Evolutionary conservation across 2,113 vertebrate genomes (phyloP), one percentile per base, ranked within the genome.

Genomic region (Pomatorhinus ruficollis): DNA sequence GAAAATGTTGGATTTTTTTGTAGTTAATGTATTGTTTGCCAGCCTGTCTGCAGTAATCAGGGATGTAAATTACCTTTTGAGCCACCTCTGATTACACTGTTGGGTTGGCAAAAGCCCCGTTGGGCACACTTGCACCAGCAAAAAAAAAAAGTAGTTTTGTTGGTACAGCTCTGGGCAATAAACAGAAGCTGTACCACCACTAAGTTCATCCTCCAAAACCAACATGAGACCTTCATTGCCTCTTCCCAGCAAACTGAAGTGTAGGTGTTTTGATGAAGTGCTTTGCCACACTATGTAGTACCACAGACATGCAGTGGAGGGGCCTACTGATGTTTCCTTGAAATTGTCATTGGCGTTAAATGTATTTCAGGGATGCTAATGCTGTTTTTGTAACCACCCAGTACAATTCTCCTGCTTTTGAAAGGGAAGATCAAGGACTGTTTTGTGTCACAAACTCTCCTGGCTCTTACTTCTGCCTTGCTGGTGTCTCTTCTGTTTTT

Each of bases 251-350:
- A 37, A 50, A 31, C 63, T 40, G n/a, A 10, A 15, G 24, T 25
- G 28, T 25, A 17, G 40, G 27, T 16, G 60, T 78, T 76, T 42
- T 0, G 0, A 2, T 57, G 23, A 14, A 33, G 53, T 57, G 50
- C 66, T 90, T 80, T 80, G 12, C n/a, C 3, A 1, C 10, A 1
- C 31, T 11, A 2, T 16, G 37, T 10, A 35, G 39, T 50, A 50
- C 49, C 45, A 30, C 33, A 52, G 68, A 19, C 39, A 7, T 0
- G 1, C 50, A 33, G 80, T 75, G 28, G 44, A 37, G 33, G 28
- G 39, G 23, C 13, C 54, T 49, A 0, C 31, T 25, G 35, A 42
- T 40, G 39, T 76, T 78, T 37, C 64, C 75, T 81, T 92, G 68
- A 49, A 78, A 71, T 65, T 6, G 3, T 64, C 56, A 5, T 52